A percentile compares a stretch with the other conserved stretches of the same genome.
Evolutionary conservation across 2,797 vertebrate genomes (phyloP).

Genomic region (Gorsachius magnificus): DNA sequence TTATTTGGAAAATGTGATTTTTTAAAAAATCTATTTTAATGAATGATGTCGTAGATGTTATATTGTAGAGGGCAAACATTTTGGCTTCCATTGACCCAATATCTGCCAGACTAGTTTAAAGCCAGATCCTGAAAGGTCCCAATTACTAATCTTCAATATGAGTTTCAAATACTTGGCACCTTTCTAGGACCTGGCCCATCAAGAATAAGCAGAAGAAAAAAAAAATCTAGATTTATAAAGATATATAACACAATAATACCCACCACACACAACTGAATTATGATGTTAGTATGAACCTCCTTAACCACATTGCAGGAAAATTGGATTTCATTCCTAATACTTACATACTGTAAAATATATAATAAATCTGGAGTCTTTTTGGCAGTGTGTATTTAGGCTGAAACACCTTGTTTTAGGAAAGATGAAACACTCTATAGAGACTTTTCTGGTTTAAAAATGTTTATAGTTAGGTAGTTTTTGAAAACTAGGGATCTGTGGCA

Average conservation of each 20-base stretch:
- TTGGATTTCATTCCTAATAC: background rate
- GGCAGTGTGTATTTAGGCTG: background rate
- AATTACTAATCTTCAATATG: background rate
- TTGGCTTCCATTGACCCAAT: background rate
- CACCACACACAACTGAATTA: background rate
- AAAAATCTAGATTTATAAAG: background rate
- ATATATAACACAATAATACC: background rate
- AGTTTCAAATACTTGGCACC: background rate
- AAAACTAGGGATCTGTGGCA: background rate
- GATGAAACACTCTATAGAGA: background rate
- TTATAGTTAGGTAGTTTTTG: background rate
- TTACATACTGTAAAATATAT: background rate
- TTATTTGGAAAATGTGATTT: conserved; percentile 9
- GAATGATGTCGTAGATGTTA: background rate
- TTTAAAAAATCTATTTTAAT: background rate
- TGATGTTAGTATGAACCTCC: background rate
- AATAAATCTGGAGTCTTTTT: background rate
- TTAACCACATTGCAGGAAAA: background rate
- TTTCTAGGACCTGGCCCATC: background rate
- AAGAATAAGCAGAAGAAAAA: background rate
- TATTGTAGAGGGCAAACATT: background rate
- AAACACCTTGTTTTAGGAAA: background rate
- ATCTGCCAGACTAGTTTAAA: background rate
- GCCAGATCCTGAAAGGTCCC: background rate
- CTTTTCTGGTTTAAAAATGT: background rate